Base-by-base conservation (phyloP, 2,797 vertebrate genomes). In the Hoplostethus atlanticus region DNA sequence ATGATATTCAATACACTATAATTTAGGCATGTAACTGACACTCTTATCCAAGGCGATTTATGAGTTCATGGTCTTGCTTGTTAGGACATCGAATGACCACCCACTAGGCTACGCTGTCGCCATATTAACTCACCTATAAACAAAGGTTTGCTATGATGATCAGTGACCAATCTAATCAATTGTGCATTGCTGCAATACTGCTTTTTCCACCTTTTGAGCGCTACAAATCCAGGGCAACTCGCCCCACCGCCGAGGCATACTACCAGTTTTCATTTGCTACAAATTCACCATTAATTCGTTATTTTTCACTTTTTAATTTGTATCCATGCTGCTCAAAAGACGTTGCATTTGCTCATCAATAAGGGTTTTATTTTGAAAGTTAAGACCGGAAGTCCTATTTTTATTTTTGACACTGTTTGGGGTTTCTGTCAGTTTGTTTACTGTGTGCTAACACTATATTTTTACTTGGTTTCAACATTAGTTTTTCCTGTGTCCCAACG, bases 251-350 rank as follows among this genome's bases (percentile, higher is more conserved):
- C 1, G 6, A 25, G 25, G 13, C 2, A 69, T 5, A 46, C 13
- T 7, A 6, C 13, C 56, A 44, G 15, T 36, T 6, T 55, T 6
- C 12, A 21, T 15, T 15, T 5, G 28, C 42, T 1, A 16, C 46
- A n/a, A 8, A 0, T 1, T 3, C 1, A 11, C 17, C 5, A 3
- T 17, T n/a, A 50, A 0, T 44, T 55, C 69, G 73, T 84, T 85
- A 79, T 82, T 80, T 84, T 87, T 84, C 73, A 78, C 7, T 47
- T 6, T 47, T 5, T 42, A 42, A 9, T 42, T 42, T 10, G 40
- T 2, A 52, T 52, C 25, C 50, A 52, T 6, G 10, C 17, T 25
- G 6, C 28, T 7, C 2, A 34, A 73, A 38, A 31, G 12, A 44
- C 4, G 50, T 40, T 30, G 11, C 1, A 5, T 51, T n/a, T 56